Evolutionary conservation across 2,113 vertebrate genomes (phyloP), one percentile per base, ranked within the genome.

Genomic region (Ochotona curzoniae): DNA sequence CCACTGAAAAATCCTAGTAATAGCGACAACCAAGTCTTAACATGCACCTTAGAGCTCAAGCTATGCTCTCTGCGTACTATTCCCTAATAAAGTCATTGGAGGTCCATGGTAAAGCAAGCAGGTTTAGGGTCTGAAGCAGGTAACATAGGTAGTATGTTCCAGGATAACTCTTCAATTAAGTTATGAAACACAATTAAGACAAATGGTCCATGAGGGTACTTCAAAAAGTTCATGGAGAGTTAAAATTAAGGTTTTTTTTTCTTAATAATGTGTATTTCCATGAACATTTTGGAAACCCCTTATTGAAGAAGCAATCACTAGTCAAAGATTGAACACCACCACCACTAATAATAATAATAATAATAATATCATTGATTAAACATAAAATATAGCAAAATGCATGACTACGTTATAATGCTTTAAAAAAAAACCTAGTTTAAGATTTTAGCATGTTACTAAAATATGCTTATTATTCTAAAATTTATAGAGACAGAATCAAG

Each of bases 381-480:
- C 30, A 83, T 61, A 20, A 93, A 78, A 49, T 71, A 83, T 79
- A 30, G 61, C 11, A 23, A 86, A 75, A 60, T 30, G 7, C 32
- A 11, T n/a, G 9, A 86, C 12, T 67, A 67, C 12, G 67, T 44
- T 73, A 78, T 71, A 23, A 81, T n/a, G 38, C 1, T 71, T 90
- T 66, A 30, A 38, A 49, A 73, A 38, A 15, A 70, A 71, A 79
- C 13, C 32, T 44, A 11, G 21, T 21, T 90, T 76, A n/a, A 44
- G 35, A 23, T 23, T 64, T 47, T 49, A 57, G 47, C 3, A 87
- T 25, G 18, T 87, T 57, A 10, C n/a, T 83, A n/a, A 35, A 9
- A 93, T 15, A 89, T 69, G 12, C 2, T 87, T 66, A 69, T 70
- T 63, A 70, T 87, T 67, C 70, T 87, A 17, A 69, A 86, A 74